These are phyloP conservation scores for Siphlonurus alternatus DNA, from an alignment of 2,888 invertebrate species.

Conservation along the genomic window DNA sequence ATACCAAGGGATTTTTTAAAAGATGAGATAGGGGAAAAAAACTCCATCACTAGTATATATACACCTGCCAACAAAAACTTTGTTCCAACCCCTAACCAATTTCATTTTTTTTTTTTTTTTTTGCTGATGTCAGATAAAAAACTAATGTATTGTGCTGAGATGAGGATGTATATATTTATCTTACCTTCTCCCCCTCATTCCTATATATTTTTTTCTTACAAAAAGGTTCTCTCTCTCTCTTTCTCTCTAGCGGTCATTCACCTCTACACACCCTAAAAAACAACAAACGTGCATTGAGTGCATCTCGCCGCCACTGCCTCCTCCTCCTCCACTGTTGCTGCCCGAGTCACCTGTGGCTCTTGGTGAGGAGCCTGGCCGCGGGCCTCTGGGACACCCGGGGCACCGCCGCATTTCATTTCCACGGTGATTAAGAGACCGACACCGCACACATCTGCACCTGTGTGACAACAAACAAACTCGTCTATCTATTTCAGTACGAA, in stretches of 20 bases:
- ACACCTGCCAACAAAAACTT: neutral
- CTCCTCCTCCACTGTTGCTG: too few relatives aligned
- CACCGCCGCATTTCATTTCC: too few relatives aligned
- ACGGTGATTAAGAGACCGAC: too few relatives aligned
- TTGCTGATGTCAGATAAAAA: neutral
- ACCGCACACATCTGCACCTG: too few relatives aligned
- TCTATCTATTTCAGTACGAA: too few relatives aligned
- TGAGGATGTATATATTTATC: neutral
- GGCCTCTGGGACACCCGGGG: too few relatives aligned
- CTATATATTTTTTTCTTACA: neutral
- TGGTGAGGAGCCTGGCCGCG: too few relatives aligned
- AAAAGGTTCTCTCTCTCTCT: neutral
- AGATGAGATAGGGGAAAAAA: neutral
- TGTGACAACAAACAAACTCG: too few relatives aligned
- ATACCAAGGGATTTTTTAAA: neutral
- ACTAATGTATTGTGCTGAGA: neutral
- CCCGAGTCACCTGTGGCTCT: too few relatives aligned
- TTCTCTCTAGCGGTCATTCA: neutral
- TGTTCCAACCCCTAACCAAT: neutral
- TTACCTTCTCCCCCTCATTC: neutral
- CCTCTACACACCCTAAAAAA: neutral
- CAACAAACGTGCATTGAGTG: neutral
- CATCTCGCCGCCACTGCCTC: too few relatives aligned
- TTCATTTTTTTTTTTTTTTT: neutral
- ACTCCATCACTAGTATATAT: neutral